Percentiles rank a stretch among this genome's conserved stretches.
phyloP scores from a whole-genome alignment of 2,888 invertebrate genomes.

The Caenorhabditis macrosperma region DNA sequence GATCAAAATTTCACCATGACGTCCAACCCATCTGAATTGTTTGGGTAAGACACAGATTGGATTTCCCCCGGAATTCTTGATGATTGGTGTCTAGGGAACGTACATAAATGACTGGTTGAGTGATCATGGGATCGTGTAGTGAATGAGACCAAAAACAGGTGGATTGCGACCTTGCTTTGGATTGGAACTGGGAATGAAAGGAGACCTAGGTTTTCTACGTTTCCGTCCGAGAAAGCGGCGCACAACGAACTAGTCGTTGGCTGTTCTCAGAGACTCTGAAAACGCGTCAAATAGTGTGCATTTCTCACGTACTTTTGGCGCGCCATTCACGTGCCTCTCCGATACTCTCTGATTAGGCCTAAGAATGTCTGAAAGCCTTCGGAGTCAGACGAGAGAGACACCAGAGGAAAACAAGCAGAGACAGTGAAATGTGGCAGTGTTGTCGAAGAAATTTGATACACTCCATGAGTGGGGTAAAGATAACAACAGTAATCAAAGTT shows the following conservation, averaged over 20 bases:
- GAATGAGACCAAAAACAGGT: not conserved
- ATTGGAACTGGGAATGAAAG: too few relatives aligned
- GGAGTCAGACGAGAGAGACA: not conserved
- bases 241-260: too few relatives aligned
- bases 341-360: too few relatives aligned
- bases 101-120: not conserved
- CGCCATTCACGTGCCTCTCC: too few relatives aligned
- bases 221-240: too few relatives aligned
- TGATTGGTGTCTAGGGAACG: not conserved
- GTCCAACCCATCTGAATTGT: not conserved
- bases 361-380: too few relatives aligned
- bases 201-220: too few relatives aligned
- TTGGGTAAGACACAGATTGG: not conserved
- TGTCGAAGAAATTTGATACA: conserved; percentile 48
- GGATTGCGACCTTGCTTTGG: too few relatives aligned
- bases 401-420: conserved; percentile 19
- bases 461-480: conserved; percentile 9
- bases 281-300: too few relatives aligned
- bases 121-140: not conserved
- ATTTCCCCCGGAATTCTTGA: not conserved
- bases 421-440: conserved; percentile 12
- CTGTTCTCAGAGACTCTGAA: too few relatives aligned
- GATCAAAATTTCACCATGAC: not conserved
- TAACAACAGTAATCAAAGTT: conserved; percentile 28
- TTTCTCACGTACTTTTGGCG: too few relatives aligned